Conservation (phyloP, 2,888 invertebrate species). For the Deilephila elpenor region DNA sequence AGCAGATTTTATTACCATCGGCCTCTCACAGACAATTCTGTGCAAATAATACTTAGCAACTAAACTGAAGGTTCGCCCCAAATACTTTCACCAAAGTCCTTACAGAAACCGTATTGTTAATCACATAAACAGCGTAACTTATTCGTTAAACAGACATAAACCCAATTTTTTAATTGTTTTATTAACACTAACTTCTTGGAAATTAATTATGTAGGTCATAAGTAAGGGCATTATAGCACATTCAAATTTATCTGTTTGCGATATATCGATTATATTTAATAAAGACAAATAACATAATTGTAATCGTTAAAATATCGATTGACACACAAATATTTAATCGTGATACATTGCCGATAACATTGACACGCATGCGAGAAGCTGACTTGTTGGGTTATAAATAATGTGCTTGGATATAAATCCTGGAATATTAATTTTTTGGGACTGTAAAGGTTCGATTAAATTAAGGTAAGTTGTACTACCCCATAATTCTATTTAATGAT, state of each 20-base stretch:
- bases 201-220: slow-evolving; percentile 5
- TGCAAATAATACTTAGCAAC: not conserved
- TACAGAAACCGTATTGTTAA: slow-evolving; percentile 22
- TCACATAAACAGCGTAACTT: slow-evolving; percentile 4
- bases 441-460: too few relatives aligned
- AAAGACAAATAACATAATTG: not conserved
- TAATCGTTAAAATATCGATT: slow-evolving; percentile 7
- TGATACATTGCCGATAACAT: slow-evolving; percentile 15
- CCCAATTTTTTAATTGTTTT: slow-evolving; percentile 19
- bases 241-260: not conserved
- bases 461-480: too few relatives aligned
- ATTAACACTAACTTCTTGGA: slow-evolving; percentile 15
- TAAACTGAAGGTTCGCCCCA: slow-evolving; percentile 5
- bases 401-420: too few relatives aligned
- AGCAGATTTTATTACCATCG: not conserved
- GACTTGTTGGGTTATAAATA: not conserved
- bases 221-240: not conserved
- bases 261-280: not conserved
- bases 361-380: not conserved
- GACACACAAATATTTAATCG: not conserved
- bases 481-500: too few relatives aligned
- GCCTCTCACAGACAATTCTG: not conserved
- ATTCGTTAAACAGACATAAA: slow-evolving; percentile 10
- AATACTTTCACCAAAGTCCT: slow-evolving; percentile 26
- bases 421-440: too few relatives aligned